These are phyloP conservation scores for Spea bombifrons DNA, from an alignment of 2,113 vertebrate species.

Conservation along the genomic window DNA sequence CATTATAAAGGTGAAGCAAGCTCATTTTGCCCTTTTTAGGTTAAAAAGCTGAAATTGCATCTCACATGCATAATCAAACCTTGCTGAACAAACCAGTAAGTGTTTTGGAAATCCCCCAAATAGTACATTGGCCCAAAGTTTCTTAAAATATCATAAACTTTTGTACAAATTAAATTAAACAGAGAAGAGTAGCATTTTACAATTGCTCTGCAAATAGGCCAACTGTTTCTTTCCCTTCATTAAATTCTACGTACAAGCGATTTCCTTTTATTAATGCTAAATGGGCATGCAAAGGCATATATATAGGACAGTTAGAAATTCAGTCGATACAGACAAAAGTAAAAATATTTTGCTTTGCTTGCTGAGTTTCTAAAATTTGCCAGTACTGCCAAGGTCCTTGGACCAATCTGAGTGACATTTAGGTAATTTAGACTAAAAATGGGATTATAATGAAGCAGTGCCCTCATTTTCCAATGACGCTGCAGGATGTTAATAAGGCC, in stretches of 20 bases:
- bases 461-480: conserved; percentile 44
- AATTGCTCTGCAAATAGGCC: conserved; percentile 16
- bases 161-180: conserved; percentile 12
- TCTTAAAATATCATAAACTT: neutral
- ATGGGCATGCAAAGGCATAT: conserved; percentile 27
- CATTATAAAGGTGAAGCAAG: too few relatives aligned
- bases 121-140: too few relatives aligned
- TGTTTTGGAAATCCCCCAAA: too few relatives aligned
- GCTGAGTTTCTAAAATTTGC: conserved; percentile 45
- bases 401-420: conserved; percentile 47
- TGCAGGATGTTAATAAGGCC: conserved; percentile 42
- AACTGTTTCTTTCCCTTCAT: conserved; percentile 10
- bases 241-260: conserved; percentile 31
- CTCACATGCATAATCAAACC: too few relatives aligned
- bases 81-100: too few relatives aligned
- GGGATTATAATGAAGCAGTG: conserved; percentile 45
- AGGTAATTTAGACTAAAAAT: conserved; percentile 48
- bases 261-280: conserved; percentile 42
- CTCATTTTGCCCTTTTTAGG: too few relatives aligned
- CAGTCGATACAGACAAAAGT: conserved; percentile 18
- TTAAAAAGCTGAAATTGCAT: too few relatives aligned
- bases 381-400: conserved; percentile 42
- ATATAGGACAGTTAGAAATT: conserved; percentile 40
- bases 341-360: conserved; percentile 46
- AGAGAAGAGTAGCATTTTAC: conserved; percentile 1